Evolutionary conservation across 2,113 vertebrate genomes (phyloP).

Genomic region (Edolisoma coerulescens): DNA sequence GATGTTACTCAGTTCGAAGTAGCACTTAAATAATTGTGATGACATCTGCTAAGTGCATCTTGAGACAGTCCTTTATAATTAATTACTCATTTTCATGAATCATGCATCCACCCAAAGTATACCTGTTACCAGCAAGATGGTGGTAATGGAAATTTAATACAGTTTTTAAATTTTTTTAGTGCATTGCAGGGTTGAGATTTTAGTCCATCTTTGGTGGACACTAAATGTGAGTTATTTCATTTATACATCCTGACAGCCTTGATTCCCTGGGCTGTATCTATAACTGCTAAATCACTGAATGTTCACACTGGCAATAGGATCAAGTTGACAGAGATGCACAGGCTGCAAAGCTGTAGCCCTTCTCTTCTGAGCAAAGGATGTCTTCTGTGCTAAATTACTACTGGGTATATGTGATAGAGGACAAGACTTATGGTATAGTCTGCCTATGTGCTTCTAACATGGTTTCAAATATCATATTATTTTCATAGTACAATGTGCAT

Average conservation of each 20-base stretch:
- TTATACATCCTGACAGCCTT: not conserved
- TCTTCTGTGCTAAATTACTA: not conserved
- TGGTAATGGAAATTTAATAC: not conserved
- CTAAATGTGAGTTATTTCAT: not conserved
- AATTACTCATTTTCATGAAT: conserved; percentile 58
- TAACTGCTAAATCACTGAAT: not conserved
- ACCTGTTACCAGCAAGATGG: not conserved
- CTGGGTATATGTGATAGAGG: not conserved
- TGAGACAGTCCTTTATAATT: conserved; percentile 51
- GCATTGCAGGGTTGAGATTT: not conserved
- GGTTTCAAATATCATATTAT: not conserved
- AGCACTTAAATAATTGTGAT: conserved; percentile 49
- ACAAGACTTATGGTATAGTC: not conserved
- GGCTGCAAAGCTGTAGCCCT: not conserved
- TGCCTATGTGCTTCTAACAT: not conserved
- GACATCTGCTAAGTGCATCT: conserved; percentile 51
- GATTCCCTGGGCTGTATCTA: not conserved
- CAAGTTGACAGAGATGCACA: not conserved
- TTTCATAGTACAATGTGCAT: not conserved
- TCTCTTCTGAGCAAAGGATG: not conserved
- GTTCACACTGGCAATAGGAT: not conserved
- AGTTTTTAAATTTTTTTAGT: not conserved
- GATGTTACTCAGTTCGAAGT: not conserved
- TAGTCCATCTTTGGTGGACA: not conserved
- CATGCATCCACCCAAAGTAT: not conserved